Conservation (phyloP, 1,140 invertebrate genomes). For the Megathymus violae region DNA sequence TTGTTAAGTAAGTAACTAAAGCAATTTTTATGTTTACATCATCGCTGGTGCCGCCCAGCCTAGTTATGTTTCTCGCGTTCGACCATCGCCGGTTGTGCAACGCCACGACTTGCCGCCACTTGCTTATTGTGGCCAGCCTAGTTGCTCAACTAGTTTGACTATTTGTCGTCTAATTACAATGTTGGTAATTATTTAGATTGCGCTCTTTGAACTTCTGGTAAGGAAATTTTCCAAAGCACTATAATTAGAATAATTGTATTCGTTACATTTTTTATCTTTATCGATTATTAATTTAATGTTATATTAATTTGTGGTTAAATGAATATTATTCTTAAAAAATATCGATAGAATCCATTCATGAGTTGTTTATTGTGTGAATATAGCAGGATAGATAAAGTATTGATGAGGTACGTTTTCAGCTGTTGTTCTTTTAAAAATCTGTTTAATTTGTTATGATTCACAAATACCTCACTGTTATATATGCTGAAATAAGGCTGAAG, state of each 20-base stretch:
- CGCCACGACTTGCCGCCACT: conserved; percentile 73
- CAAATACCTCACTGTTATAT: conserved; percentile 44
- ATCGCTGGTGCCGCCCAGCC: conserved; percentile 74
- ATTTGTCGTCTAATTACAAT: conserved; percentile 76
- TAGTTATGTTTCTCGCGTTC: conserved; percentile 82
- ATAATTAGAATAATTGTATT: too few species aligned
- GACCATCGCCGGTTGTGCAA: conserved; percentile 80
- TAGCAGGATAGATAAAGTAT: neutral
- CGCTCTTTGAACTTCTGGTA: conserved; percentile 20
- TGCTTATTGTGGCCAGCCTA: conserved; percentile 72
- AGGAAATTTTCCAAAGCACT: too few species aligned
- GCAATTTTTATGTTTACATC: conserved; percentile 83
- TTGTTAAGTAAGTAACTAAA: conserved; percentile 81
- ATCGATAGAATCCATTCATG: conserved; percentile 13
- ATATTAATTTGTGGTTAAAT: too few species aligned
- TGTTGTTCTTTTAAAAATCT: conserved; percentile 8
- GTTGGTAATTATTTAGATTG: conserved; percentile 58
- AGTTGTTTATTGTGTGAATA: conserved; percentile 4
- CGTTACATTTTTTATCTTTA: conserved; percentile 13
- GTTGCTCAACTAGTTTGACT: conserved; percentile 76
- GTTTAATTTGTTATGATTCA: conserved; percentile 39
- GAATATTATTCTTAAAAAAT: conserved; percentile 27
- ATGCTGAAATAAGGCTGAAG: conserved; percentile 20
- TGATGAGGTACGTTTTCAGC: neutral
- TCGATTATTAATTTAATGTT: conserved; percentile 8